Evolutionary conservation across 2,888 invertebrate genomes (phyloP).

Genomic region (Sinhomidia bicolor): DNA sequence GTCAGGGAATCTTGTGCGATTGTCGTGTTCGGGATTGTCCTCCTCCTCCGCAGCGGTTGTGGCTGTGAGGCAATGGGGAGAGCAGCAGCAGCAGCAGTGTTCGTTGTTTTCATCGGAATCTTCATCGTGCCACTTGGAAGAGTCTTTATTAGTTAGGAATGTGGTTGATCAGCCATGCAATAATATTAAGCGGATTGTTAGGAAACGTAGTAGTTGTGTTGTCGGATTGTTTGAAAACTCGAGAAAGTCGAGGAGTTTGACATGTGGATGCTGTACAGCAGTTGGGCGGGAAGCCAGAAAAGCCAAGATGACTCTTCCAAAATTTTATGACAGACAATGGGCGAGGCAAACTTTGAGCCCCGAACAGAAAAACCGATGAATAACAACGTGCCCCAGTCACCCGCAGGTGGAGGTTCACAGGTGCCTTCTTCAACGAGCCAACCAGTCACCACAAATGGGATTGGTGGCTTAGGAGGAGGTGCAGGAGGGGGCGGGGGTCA

Average conservation of each 20-base stretch:
- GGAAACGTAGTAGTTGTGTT: conserved; percentile 55
- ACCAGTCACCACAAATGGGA: conserved; percentile 73
- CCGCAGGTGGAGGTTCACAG: conserved; percentile 75
- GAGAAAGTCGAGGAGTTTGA: conserved; percentile 47
- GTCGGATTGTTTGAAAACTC: conserved; percentile 54
- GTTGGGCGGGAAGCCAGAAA: conserved; percentile 75
- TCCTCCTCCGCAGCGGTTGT: conserved; percentile 31
- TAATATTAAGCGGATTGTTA: conserved; percentile 50
- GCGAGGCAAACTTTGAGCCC: conserved; percentile 73
- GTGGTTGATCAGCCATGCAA: conserved; percentile 57
- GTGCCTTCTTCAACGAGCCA: conserved; percentile 76
- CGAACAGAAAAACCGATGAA: conserved; percentile 78
- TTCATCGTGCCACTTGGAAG: conserved; percentile 27
- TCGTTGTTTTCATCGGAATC: conserved; percentile 12
- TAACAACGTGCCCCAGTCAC: conserved; percentile 79
- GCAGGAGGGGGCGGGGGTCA: conserved; percentile 58
- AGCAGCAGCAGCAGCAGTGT: too few relatives aligned
- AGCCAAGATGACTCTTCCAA: conserved; percentile 69
- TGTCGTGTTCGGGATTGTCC: neutral
- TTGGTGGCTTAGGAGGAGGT: conserved; percentile 69
- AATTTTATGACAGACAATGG: conserved; percentile 67
- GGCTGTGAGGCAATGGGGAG: conserved; percentile 48
- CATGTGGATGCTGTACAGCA: conserved; percentile 76
- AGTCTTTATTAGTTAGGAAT: conserved; percentile 62
- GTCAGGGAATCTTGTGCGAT: neutral